These are phyloP conservation scores for Melanerpes formicivorus DNA, from an alignment of 2,113 vertebrate genomes.

Conservation along the genomic window DNA sequence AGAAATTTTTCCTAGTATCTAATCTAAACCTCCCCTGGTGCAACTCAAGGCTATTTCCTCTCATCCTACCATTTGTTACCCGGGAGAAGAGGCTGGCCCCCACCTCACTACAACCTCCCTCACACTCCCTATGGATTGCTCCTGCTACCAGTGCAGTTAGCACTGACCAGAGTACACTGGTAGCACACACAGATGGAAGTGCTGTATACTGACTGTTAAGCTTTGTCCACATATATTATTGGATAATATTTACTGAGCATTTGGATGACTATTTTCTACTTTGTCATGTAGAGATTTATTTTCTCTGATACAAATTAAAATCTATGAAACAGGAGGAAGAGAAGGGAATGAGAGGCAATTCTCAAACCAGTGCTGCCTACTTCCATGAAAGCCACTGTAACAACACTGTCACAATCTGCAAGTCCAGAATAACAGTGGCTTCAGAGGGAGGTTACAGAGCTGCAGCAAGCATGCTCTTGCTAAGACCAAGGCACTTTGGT, in stretches of 20 bases:
- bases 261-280: background rate
- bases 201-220: background rate
- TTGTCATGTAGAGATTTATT: background rate
- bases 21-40: no score
- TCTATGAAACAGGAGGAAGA: background rate
- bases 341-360: background rate
- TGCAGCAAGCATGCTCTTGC: background rate
- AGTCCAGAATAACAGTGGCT: background rate
- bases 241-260: background rate
- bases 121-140: background rate
- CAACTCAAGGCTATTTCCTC: no score
- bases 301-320: background rate
- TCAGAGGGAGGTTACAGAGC: background rate
- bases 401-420: background rate
- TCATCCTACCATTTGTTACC: no score
- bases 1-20: no score
- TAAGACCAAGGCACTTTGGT: background rate
- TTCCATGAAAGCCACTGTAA: accelerated
- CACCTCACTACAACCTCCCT: background rate
- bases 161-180: background rate
- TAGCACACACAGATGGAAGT: background rate
- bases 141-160: background rate
- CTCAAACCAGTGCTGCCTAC: background rate
- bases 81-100: no score
- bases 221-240: background rate